These are phyloP conservation scores for Troides aeacus DNA, from an alignment of 2,888 invertebrate genomes.

Conservation along the genomic window DNA sequence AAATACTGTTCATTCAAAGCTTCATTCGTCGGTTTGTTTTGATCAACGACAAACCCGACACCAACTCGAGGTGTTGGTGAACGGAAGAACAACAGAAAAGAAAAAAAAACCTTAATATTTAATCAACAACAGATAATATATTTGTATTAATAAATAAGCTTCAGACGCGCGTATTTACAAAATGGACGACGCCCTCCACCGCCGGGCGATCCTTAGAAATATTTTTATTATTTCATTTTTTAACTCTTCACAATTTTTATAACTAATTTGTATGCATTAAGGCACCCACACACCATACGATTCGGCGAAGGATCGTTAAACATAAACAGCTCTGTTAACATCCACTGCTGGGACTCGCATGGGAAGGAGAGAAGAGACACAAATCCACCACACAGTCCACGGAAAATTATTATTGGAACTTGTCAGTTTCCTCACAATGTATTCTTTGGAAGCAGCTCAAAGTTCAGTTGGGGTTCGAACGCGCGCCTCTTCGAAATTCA, in stretches of 20 bases:
- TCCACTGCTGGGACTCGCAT: no score
- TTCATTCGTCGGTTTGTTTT: not conserved
- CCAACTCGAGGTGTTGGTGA: not conserved
- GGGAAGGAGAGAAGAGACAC: no score
- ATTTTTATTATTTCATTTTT: slow-evolving; percentile 25
- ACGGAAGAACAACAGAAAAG: not conserved
- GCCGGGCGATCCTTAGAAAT: slow-evolving; percentile 23
- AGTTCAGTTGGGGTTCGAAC: no score
- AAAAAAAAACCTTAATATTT: slow-evolving; percentile 24
- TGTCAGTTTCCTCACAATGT: no score
- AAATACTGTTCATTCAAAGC: not conserved
- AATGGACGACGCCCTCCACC: slow-evolving; percentile 1
- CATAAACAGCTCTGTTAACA: no score
- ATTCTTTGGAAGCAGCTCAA: no score
- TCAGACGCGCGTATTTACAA: slow-evolving; percentile 29
- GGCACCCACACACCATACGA: slow-evolving; percentile 13
- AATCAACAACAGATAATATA: slow-evolving; percentile 30
- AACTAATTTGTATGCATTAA: slow-evolving; percentile 16
- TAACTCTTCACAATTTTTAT: slow-evolving; percentile 17
- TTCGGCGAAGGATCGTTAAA: no score
- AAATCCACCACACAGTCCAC: no score
- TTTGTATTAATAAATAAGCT: slow-evolving; percentile 29
- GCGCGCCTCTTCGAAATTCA: no score
- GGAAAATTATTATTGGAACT: no score
- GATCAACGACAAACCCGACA: not conserved